phyloP scores from a whole-genome alignment of 2,113 vertebrate species.

The Stigmatopora nigra region DNA sequence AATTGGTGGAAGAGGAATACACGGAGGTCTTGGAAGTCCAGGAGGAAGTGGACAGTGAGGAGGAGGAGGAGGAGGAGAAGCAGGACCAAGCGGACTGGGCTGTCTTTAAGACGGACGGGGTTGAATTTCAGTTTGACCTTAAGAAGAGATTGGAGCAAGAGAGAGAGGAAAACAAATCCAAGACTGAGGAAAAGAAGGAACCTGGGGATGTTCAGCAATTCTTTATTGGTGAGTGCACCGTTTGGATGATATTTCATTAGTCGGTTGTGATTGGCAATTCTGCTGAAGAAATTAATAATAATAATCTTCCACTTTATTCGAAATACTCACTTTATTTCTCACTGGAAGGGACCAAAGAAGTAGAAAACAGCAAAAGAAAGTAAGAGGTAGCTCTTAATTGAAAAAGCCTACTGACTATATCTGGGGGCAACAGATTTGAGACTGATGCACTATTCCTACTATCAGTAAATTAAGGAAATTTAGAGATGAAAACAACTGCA shows the following conservation, averaged over 20 bases:
- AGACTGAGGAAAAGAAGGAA: constrained; percentile 12
- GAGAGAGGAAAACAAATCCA: constrained; percentile 11
- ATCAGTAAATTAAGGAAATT: no score
- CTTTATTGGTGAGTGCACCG: constrained; percentile 59
- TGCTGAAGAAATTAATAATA: no score
- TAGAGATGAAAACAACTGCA: neutral
- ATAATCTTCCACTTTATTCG: no score
- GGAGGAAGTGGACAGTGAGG: constrained; percentile 1
- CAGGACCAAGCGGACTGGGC: constrained; percentile 41
- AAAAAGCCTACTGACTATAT: no score
- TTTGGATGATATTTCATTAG: no score
- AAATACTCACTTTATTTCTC: no score
- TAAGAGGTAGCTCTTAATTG: no score
- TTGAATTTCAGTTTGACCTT: constrained; percentile 59
- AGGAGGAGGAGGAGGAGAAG: constrained; percentile 16
- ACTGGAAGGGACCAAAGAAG: no score
- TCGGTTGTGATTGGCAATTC: no score
- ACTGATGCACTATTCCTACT: no score
- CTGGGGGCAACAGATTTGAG: no score
- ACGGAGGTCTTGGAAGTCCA: constrained; percentile 50
- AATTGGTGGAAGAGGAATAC: constrained; percentile 49
- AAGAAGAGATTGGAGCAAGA: constrained; percentile 43
- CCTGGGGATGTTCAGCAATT: constrained; percentile 42
- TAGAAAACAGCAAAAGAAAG: no score
- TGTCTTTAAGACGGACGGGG: constrained; percentile 59